A percentile compares a stretch with the other conserved stretches of the same genome.
Evolutionary conservation across 2,797 vertebrate species (phyloP).

Genomic region (Acanthurus lineatus): DNA sequence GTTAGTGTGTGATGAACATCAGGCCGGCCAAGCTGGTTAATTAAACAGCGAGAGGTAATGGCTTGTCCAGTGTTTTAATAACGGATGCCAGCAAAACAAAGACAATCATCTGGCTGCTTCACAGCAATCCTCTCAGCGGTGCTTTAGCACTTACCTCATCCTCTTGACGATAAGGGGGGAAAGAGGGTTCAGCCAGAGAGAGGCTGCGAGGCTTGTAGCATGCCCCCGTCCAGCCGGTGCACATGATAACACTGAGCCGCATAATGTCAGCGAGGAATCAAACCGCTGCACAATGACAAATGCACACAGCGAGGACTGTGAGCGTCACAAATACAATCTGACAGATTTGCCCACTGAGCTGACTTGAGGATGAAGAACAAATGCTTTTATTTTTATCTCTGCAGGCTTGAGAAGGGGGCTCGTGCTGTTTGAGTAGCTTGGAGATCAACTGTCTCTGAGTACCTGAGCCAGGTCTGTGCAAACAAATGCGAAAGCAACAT

Average conservation of each 20-base stretch:
- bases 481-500: slow-evolving; percentile 1
- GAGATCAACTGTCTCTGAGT: slow-evolving; percentile 34
- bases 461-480: slow-evolving; percentile 4
- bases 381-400: slow-evolving; percentile 73
- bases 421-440: slow-evolving; percentile 42
- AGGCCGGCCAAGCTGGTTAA: slow-evolving; percentile 41
- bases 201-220: slow-evolving; percentile 44
- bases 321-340: slow-evolving; percentile 78
- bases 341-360: slow-evolving; percentile 81
- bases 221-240: slow-evolving; percentile 43
- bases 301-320: slow-evolving; percentile 59
- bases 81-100: slow-evolving; percentile 66
- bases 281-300: slow-evolving; percentile 79
- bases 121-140: slow-evolving; percentile 43
- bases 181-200: slow-evolving; percentile 63
- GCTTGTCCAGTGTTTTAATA: slow-evolving; percentile 54
- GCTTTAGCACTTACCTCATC: slow-evolving; percentile 78
- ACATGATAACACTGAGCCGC: slow-evolving; percentile 50
- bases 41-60: slow-evolving; percentile 41
- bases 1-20: slow-evolving; percentile 22
- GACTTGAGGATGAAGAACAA: slow-evolving; percentile 71
- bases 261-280: slow-evolving; percentile 76
- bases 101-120: slow-evolving; percentile 50
- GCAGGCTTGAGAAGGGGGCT: slow-evolving; percentile 45
- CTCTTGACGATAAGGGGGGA: slow-evolving; percentile 58